Conservation (phyloP, 2,888 invertebrate genomes). For the Troides helena region DNA sequence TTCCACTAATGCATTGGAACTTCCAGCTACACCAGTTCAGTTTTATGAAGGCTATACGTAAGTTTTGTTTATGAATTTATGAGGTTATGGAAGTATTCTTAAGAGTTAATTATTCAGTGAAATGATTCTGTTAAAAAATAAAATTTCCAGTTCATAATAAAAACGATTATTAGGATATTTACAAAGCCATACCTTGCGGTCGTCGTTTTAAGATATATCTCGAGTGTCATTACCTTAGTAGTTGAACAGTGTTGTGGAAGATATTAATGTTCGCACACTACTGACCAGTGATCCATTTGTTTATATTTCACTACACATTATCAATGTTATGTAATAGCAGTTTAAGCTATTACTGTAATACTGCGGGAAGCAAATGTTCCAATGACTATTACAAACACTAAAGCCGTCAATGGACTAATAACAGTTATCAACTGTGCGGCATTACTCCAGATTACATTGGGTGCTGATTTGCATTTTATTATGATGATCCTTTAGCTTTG, state of each 20-base stretch:
- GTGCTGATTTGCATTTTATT: slow-evolving; percentile 22
- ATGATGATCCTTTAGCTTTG: slow-evolving; percentile 1
- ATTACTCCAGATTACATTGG: slow-evolving; percentile 12
- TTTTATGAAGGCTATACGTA: slow-evolving; percentile 6
- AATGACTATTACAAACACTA: slow-evolving; percentile 17
- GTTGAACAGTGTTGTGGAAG: too few relatives aligned
- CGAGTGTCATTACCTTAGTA: too few relatives aligned
- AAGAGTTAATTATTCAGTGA: not conserved
- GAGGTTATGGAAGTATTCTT: not conserved
- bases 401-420: slow-evolving; percentile 20
- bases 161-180: too few relatives aligned
- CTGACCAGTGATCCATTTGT: too few relatives aligned
- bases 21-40: slow-evolving; percentile 46
- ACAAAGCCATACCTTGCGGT: too few relatives aligned
- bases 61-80: slow-evolving; percentile 5
- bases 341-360: slow-evolving; percentile 3
- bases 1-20: slow-evolving; percentile 76
- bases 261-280: too few relatives aligned
- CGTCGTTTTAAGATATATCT: too few relatives aligned
- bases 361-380: slow-evolving; percentile 3
- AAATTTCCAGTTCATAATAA: too few relatives aligned
- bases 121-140: too few relatives aligned
- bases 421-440: slow-evolving; percentile 15
- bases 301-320: not conserved
- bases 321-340: not conserved